Conservation (phyloP, 2,888 invertebrate genomes). For the Omphaloscelis lunosa region DNA sequence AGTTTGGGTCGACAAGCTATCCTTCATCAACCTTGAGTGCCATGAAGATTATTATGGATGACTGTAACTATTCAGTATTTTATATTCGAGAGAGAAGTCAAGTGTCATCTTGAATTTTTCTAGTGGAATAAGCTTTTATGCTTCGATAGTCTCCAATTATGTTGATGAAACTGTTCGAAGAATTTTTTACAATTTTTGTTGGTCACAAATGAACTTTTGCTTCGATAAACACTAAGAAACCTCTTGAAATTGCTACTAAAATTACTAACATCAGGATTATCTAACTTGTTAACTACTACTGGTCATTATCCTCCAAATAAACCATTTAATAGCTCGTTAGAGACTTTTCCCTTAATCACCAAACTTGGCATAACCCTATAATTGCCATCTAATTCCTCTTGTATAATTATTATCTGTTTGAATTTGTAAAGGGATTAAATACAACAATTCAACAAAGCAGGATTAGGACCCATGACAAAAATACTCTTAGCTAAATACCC, state of each 20-base stretch:
- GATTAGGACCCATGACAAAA: slow-evolving; percentile 19
- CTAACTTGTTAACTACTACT: neutral
- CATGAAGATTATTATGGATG: slow-evolving; percentile 34
- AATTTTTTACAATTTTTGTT: neutral
- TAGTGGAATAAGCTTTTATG: slow-evolving; percentile 6
- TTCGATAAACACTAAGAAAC: neutral
- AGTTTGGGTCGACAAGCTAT: slow-evolving; percentile 41
- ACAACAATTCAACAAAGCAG: slow-evolving; percentile 23
- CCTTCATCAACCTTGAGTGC: slow-evolving; percentile 45
- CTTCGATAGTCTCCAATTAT: slow-evolving; percentile 24
- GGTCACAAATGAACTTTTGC: neutral
- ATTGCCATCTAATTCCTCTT: slow-evolving; percentile 23
- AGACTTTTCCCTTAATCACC: slow-evolving; percentile 11
- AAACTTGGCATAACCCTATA: slow-evolving; percentile 6
- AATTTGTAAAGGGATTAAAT: slow-evolving; percentile 33
- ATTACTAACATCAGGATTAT: neutral
- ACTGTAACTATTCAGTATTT: slow-evolving; percentile 33
- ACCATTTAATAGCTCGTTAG: slow-evolving; percentile 12
- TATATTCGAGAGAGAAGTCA: slow-evolving; percentile 11
- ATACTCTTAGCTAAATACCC: slow-evolving; percentile 1
- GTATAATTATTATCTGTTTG: slow-evolving; percentile 32
- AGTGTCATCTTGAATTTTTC: slow-evolving; percentile 12
- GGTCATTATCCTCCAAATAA: slow-evolving; percentile 3
- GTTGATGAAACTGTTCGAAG: neutral
- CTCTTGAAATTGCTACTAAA: neutral